These are phyloP conservation scores for Polylopha cassiicola DNA, from an alignment of 2,888 invertebrate species.

Conservation along the genomic window DNA sequence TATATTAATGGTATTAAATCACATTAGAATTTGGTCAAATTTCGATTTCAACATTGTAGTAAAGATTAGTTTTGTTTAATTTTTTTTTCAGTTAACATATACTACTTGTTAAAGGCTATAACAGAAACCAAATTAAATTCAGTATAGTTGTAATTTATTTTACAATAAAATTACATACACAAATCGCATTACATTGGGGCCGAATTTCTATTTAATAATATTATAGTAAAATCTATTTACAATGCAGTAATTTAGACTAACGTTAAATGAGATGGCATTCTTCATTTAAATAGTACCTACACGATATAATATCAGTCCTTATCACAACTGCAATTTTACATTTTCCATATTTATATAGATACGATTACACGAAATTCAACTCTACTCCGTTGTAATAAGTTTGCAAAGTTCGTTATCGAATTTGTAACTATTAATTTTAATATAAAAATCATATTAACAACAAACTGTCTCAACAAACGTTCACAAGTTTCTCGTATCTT, in stretches of 20 bases:
- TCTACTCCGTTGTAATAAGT: conserved; percentile 6
- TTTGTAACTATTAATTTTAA: too few species aligned
- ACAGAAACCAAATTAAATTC: conserved; percentile 24
- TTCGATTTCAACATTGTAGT: too few species aligned
- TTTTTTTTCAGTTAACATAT: conserved; percentile 15
- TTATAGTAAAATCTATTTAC: conserved; percentile 40
- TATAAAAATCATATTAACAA: too few species aligned
- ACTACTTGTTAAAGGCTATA: conserved; percentile 1
- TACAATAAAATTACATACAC: conserved; percentile 42
- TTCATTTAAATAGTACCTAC: conserved; percentile 29
- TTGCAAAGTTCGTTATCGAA: too few species aligned
- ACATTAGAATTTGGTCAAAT: too few species aligned
- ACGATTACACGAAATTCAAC: conserved; percentile 8
- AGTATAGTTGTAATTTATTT: conserved; percentile 44
- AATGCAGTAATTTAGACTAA: conserved; percentile 36
- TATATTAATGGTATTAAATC: too few species aligned
- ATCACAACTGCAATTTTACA: conserved; percentile 50
- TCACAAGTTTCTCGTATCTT: too few species aligned
- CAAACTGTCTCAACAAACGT: too few species aligned
- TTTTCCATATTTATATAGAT: conserved; percentile 15
- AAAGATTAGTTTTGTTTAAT: too few species aligned
- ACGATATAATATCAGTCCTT: conserved; percentile 66
- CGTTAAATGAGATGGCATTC: conserved; percentile 57
- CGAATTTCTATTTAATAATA: conserved; percentile 32
- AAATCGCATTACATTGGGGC: conserved; percentile 46